phyloP scores from a whole-genome alignment of 2,797 vertebrate genomes.

The Lutjanus campechanus region DNA sequence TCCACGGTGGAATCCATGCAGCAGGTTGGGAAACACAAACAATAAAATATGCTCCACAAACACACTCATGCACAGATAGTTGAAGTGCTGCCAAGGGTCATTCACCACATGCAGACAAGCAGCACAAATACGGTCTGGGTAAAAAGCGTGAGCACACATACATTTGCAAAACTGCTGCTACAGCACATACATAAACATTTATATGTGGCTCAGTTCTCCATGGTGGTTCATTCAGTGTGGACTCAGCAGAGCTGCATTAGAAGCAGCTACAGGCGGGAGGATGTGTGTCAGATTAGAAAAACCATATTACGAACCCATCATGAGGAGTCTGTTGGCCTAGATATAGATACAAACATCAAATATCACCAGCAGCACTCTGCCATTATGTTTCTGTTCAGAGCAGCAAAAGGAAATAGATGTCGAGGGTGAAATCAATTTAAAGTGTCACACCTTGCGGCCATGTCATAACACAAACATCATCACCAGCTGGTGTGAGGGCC shows the following conservation, averaged over 20 bases:
- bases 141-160: neutral
- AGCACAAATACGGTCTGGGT: constrained; percentile 5
- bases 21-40: constrained; percentile 87
- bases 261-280: constrained; percentile 27
- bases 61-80: constrained; percentile 14
- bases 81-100: constrained; percentile 4
- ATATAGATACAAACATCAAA: constrained; percentile 52
- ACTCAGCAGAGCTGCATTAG: constrained; percentile 26
- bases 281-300: constrained; percentile 60
- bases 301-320: constrained; percentile 66
- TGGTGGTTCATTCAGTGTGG: constrained; percentile 19
- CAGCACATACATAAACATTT: constrained; percentile 33
- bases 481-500: constrained; percentile 23
- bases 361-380: constrained; percentile 34
- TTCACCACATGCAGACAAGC: constrained; percentile 7
- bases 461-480: constrained; percentile 1
- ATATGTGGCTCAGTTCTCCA: neutral
- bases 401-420: constrained; percentile 28
- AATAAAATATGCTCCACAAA: constrained; percentile 25
- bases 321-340: constrained; percentile 42
- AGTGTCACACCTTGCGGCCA: constrained; percentile 34
- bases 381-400: constrained; percentile 43
- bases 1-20: constrained; percentile 91
- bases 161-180: constrained; percentile 34
- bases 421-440: constrained; percentile 42